Evolutionary conservation across 2,113 vertebrate species (phyloP), one percentile per base, ranked within the genome.

Genomic region (Oceanodroma tethys): DNA sequence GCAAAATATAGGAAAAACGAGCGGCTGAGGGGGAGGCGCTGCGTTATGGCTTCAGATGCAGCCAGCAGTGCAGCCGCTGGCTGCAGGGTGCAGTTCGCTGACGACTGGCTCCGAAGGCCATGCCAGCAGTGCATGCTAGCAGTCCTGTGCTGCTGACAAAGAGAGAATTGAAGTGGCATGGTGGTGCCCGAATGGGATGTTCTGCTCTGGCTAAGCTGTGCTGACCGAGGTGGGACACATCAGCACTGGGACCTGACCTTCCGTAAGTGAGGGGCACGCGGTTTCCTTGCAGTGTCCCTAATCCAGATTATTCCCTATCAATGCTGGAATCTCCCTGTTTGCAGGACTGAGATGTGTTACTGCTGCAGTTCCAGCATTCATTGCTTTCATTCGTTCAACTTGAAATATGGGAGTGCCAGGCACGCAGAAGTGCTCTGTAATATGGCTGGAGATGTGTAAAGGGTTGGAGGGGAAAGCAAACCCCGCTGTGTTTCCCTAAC

Each of bases 141-240:
- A 27, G 48, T 17, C 32, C 60, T 25, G 29, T 11, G 42, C 67
- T 76, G n/a, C 23, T 11, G 38, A 3, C 10, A 16, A 32, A 18
- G 1, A 16, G 29, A 16, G 68, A 32, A 26, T 0, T 47, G 70
- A 25, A 26, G 32, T 6, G 13, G 13, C 17, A 6, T 2, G 2
- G 5, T 47, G 36, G 42, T 62, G 34, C 50, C 66, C 66, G 47
- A 55, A 11, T 0, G 3, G 60, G 36, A 7, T 40, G 60, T 11
- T 67, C 71, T 36, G 30, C 18, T 29, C 63, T 26, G 12, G 8
- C 34, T 0, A 0, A 45, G 59, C 20, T 0, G 0, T 63, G 42
- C 29, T 85, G 32, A 21, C 27, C 0, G 0, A 62, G 52, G 27
- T 47, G 45, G 42, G 66, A 71, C 9, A 19, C 19, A 2, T 38